These are phyloP conservation scores for Sinohyriopsis cumingii DNA, from an alignment of 2,888 invertebrate genomes.

Conservation along the genomic window DNA sequence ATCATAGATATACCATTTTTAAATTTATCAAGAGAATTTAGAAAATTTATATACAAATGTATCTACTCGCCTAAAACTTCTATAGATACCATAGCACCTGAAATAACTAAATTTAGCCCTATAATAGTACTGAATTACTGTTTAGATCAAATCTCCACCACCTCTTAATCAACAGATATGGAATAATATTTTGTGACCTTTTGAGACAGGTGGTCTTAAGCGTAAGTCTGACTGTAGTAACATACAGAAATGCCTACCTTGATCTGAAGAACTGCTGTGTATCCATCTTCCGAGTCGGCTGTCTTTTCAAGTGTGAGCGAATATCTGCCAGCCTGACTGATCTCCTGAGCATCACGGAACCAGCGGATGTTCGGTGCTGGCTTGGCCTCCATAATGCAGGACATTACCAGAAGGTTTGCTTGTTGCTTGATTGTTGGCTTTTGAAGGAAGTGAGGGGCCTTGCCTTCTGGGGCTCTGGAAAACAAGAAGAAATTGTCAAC, in stretches of 20 bases:
- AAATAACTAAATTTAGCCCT: too few relatives aligned
- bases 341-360: slow-evolving; percentile 83
- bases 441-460: slow-evolving; percentile 95
- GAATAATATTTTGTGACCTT: too few relatives aligned
- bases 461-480: slow-evolving; percentile 58
- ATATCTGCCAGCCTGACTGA: slow-evolving; percentile 87
- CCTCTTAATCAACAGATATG: too few relatives aligned
- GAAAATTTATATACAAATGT: too few relatives aligned
- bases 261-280: slow-evolving; percentile 92
- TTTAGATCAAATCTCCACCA: too few relatives aligned
- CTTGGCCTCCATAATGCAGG: slow-evolving; percentile 95
- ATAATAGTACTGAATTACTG: too few relatives aligned
- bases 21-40: too few relatives aligned
- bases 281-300: slow-evolving; percentile 87
- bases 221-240: too few relatives aligned
- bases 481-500: neutral
- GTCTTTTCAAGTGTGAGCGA: slow-evolving; percentile 92
- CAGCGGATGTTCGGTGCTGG: slow-evolving; percentile 96
- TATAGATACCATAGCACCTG: too few relatives aligned
- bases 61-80: too few relatives aligned
- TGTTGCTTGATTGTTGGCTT: slow-evolving; percentile 98
- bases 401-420: slow-evolving; percentile 91
- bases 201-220: too few relatives aligned
- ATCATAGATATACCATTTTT: too few relatives aligned
- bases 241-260: slow-evolving; percentile 72